These are phyloP conservation scores for Gambusia affinis DNA, from an alignment of 2,113 vertebrate species.

Conservation along the genomic window DNA sequence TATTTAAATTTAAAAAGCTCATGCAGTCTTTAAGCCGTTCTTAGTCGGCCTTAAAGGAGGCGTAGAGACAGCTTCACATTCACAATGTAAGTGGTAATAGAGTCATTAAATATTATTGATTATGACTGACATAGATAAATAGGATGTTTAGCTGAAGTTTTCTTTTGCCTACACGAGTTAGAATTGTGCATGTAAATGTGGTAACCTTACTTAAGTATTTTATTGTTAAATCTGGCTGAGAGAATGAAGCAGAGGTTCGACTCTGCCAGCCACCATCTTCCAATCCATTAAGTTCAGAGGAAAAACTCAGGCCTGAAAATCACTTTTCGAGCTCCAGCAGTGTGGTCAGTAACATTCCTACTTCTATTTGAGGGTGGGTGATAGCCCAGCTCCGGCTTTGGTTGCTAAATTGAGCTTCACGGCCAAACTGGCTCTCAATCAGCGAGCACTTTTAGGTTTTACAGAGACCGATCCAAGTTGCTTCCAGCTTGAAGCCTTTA, in stretches of 20 bases:
- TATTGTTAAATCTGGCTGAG: background rate
- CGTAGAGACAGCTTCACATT: background rate
- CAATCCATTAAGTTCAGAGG: background rate
- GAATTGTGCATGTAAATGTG: background rate
- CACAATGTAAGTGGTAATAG: background rate
- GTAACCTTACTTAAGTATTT: background rate
- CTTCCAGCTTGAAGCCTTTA: background rate
- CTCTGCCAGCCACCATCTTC: constrained; percentile 19
- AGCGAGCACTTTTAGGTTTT: background rate
- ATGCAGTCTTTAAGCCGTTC: too few relatives aligned
- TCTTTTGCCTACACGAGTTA: background rate
- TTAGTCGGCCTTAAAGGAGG: background rate
- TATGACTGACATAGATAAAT: background rate
- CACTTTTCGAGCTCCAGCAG: constrained; percentile 12
- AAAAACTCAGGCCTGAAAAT: background rate
- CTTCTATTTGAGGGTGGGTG: background rate
- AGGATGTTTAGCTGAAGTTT: background rate
- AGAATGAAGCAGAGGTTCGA: background rate
- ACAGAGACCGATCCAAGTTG: constrained; percentile 1
- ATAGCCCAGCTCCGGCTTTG: constrained; percentile 8
- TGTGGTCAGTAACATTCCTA: constrained; percentile 3
- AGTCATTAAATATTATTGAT: background rate
- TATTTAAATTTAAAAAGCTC: background rate
- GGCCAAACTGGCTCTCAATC: constrained; percentile 14
- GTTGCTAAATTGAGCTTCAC: background rate